Evolutionary conservation across 2,888 invertebrate species (phyloP).

Genomic region (Pandemis cinnamomeana): DNA sequence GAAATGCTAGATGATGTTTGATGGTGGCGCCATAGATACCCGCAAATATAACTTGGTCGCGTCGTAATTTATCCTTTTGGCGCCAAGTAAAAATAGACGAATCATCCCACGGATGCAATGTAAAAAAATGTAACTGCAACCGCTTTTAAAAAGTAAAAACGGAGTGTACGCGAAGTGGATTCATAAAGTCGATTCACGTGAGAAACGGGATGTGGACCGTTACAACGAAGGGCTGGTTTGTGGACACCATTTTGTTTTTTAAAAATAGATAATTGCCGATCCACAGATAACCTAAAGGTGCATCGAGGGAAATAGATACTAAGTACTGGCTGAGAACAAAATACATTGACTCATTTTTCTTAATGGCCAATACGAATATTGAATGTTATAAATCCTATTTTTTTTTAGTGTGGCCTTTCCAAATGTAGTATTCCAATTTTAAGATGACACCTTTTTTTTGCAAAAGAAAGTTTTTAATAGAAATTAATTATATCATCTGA

Average conservation of each 20-base stretch:
- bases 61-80: conserved; percentile 33
- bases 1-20: neutral
- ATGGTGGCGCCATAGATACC: neutral
- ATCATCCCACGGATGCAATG: conserved; percentile 36
- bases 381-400: neutral
- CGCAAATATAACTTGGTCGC: conserved; percentile 24
- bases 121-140: conserved; percentile 35
- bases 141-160: conserved; percentile 45
- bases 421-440: neutral
- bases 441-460: neutral
- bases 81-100: conserved; percentile 40
- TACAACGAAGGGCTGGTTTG: conserved; percentile 48
- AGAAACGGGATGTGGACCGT: conserved; percentile 64
- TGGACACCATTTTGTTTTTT: conserved; percentile 45
- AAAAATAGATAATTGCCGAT: conserved; percentile 37
- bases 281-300: conserved; percentile 5
- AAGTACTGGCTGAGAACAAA: neutral
- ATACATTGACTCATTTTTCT: neutral
- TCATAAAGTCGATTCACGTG: conserved; percentile 56
- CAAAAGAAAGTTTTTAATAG: too few relatives aligned
- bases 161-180: conserved; percentile 45
- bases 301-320: conserved; percentile 2
- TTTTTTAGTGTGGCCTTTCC: neutral
- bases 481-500: neutral
- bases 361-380: neutral